phyloP scores from a whole-genome alignment of 2,113 vertebrate species.

The Sceloporus tristichus region DNA sequence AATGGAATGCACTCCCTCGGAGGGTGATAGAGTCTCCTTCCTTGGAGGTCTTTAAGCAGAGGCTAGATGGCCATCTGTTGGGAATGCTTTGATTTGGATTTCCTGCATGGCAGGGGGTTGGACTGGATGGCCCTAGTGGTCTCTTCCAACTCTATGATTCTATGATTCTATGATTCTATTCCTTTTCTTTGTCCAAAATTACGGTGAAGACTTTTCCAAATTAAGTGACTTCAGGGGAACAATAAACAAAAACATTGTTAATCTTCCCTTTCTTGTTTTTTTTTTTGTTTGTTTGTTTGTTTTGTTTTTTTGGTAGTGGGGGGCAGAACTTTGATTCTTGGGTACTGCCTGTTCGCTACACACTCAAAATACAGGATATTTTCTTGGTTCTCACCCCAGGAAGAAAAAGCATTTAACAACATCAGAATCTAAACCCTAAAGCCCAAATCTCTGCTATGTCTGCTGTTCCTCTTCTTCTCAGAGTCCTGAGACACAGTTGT shows the following conservation, averaged over 20 bases:
- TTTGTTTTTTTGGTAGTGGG: background rate
- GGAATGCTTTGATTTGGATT: too few species aligned
- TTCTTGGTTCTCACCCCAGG: background rate
- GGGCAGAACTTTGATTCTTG: background rate
- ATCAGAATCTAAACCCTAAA: background rate
- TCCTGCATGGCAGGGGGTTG: too few species aligned
- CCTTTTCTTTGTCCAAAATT: background rate
- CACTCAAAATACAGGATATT: background rate
- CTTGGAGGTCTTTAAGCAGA: too few species aligned
- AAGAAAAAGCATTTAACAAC: background rate
- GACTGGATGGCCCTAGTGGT: too few species aligned
- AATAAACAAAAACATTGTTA: background rate
- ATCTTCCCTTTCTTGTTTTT: background rate
- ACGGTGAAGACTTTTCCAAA: background rate
- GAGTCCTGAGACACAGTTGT: background rate
- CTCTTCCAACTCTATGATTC: too few species aligned
- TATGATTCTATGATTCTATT: too few species aligned
- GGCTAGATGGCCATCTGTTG: too few species aligned
- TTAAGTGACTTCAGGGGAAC: background rate
- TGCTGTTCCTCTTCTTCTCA: background rate
- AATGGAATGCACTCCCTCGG: too few species aligned
- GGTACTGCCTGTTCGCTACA: background rate
- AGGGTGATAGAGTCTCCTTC: too few species aligned
- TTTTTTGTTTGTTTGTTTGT: too few species aligned
- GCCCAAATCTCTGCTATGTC: background rate